These are phyloP conservation scores for Hydra vulgaris DNA, from an alignment of 30 jellyfish, hydroid and myxozoan species.

Conservation along the genomic window DNA sequence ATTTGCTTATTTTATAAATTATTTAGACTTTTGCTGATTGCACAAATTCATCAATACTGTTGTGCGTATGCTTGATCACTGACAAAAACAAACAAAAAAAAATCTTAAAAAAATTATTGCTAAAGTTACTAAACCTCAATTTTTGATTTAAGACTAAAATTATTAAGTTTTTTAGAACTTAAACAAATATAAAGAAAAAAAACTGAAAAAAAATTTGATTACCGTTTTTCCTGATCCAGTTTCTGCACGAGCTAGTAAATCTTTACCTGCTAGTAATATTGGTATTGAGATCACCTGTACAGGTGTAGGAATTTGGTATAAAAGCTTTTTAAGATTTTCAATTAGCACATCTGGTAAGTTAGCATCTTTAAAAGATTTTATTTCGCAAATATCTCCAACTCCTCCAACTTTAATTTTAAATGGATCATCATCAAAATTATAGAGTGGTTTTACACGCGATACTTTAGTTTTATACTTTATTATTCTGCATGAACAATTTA, in stretches of 20 bases:
- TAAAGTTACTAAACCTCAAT: no score
- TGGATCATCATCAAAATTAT: not conserved
- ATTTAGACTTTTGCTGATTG: no score
- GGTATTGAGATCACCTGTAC: conserved; percentile 6
- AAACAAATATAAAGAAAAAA: not conserved
- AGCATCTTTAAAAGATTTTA: not conserved
- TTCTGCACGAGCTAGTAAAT: conserved; percentile 7
- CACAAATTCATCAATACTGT: no score
- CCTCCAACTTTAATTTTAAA: not conserved
- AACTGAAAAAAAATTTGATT: not conserved
- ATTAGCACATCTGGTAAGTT: not conserved
- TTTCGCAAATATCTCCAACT: not conserved
- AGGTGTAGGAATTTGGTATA: not conserved
- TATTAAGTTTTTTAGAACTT: no score
- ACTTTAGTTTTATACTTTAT: not conserved
- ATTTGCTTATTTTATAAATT: no score
- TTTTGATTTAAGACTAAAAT: no score
- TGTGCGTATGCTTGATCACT: no score
- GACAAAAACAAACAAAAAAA: no score
- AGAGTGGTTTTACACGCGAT: not conserved
- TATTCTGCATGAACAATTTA: not conserved
- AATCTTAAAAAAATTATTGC: no score
- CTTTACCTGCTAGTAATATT: not conserved
- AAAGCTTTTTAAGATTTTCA: conserved; percentile 1
- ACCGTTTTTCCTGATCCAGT: conserved; percentile 17